Percentiles rank a stretch among this genome's conserved stretches.
Evolutionary conservation across 2,888 invertebrate species (phyloP).

Genomic region (Hermaeophaga mercurialis): DNA sequence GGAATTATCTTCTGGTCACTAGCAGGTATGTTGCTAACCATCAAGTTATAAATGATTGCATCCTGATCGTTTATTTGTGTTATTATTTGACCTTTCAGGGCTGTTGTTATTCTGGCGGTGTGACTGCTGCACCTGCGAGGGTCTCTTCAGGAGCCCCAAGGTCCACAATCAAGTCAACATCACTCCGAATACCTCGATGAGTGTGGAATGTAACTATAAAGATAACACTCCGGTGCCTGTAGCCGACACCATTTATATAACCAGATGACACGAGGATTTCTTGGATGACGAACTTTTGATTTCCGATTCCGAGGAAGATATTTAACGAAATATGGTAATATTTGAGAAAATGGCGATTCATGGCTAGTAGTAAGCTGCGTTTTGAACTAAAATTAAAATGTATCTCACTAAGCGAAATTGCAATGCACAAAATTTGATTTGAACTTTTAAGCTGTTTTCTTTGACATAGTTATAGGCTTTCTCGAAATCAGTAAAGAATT

Average conservation of each 20-base stretch:
- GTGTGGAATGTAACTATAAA: constrained; percentile 47
- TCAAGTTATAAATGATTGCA: too few relatives aligned
- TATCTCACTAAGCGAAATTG: constrained; percentile 3
- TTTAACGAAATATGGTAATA: constrained; percentile 20
- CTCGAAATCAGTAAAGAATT: too few relatives aligned
- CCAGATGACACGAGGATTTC: constrained; percentile 61
- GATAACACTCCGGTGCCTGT: constrained; percentile 51
- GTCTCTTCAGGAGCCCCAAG: constrained; percentile 39
- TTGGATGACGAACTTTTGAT: constrained; percentile 49
- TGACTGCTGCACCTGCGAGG: constrained; percentile 54
- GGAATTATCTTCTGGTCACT: constrained; percentile 65
- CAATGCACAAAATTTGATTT: too few relatives aligned
- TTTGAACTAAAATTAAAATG: background rate
- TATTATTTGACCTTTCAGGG: constrained; percentile 45
- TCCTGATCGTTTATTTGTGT: background rate
- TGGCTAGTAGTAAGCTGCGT: constrained; percentile 7
- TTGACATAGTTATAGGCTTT: too few relatives aligned
- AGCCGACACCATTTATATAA: constrained; percentile 64
- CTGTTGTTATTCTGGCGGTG: constrained; percentile 54
- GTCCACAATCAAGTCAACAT: constrained; percentile 32
- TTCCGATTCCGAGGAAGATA: constrained; percentile 48
- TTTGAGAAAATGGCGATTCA: constrained; percentile 17
- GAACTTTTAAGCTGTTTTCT: too few relatives aligned
- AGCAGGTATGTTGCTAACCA: constrained; percentile 67
- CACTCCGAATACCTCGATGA: constrained; percentile 24